Evolutionary conservation across 2,797 vertebrate genomes (phyloP).

Genomic region (Balearica regulorum): DNA sequence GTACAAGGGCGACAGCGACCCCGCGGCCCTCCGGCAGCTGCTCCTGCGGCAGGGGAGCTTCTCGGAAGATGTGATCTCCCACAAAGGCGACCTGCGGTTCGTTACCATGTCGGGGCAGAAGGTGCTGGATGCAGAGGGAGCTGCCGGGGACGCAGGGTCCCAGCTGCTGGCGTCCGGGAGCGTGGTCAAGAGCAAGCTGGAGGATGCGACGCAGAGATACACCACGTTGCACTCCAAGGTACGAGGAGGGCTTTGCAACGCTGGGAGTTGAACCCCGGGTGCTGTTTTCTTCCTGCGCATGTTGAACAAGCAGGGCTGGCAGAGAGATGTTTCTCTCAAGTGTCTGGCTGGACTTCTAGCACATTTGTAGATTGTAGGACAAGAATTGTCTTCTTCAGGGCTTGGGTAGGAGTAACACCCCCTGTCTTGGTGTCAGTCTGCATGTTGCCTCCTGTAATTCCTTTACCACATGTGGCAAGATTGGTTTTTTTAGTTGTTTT

Average conservation of each 20-base stretch:
- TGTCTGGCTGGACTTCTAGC: neutral
- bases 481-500: fast-evolving
- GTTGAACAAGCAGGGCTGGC: neutral
- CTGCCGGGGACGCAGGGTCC: constrained; percentile 46
- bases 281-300: fast-evolving
- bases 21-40: constrained; percentile 68
- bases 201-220: constrained; percentile 87
- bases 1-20: constrained; percentile 74
- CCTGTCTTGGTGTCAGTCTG: neutral
- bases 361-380: fast-evolving
- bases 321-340: neutral
- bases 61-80: constrained; percentile 92
- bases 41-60: constrained; percentile 87
- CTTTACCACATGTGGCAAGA: neutral
- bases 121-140: constrained; percentile 85
- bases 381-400: neutral
- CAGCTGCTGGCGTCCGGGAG: constrained; percentile 73
- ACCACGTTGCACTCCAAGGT: constrained; percentile 88
- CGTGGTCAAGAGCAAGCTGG: constrained; percentile 84
- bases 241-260: neutral
- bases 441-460: neutral
- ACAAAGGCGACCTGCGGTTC: constrained; percentile 96
- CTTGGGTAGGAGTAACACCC: neutral
- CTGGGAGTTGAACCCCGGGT: neutral
- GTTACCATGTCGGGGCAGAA: constrained; percentile 96